Evolutionary conservation across 1,140 invertebrate genomes (phyloP).

Genomic region (Calliphora vicina): DNA sequence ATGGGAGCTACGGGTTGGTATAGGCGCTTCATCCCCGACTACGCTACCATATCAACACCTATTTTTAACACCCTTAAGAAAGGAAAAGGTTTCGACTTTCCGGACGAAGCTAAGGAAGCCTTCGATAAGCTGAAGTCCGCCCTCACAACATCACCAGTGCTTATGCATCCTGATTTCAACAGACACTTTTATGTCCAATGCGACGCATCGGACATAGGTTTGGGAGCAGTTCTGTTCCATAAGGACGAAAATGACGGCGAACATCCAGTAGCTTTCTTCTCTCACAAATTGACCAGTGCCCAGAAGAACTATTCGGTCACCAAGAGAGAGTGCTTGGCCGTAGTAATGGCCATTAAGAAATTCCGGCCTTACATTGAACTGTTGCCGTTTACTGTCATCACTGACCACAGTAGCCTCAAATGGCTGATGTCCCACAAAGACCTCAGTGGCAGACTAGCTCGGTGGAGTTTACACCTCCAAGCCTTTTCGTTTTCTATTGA

Average conservation of each 20-base stretch:
- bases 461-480: neutral
- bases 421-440: neutral
- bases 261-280: constrained; percentile 39
- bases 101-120: too few species aligned
- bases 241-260: constrained; percentile 35
- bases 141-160: too few species aligned
- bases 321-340: constrained; percentile 25
- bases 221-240: constrained; percentile 42
- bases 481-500: neutral
- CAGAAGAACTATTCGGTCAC: too few species aligned
- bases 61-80: constrained; percentile 26
- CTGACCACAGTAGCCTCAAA: too few species aligned
- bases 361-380: too few species aligned
- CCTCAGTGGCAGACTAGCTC: neutral
- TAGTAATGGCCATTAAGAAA: constrained; percentile 54
- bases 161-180: too few species aligned
- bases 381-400: too few species aligned
- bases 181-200: too few species aligned
- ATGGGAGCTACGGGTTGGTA: constrained; percentile 62
- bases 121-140: too few species aligned
- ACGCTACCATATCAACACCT: constrained; percentile 57
- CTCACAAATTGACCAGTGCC: neutral
- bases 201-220: too few species aligned
- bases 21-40: constrained; percentile 48
- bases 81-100: neutral